Evolutionary conservation across 1,140 invertebrate genomes (phyloP), one percentile per base, ranked within the genome.

Genomic region (Megalonaias nervosa): DNA sequence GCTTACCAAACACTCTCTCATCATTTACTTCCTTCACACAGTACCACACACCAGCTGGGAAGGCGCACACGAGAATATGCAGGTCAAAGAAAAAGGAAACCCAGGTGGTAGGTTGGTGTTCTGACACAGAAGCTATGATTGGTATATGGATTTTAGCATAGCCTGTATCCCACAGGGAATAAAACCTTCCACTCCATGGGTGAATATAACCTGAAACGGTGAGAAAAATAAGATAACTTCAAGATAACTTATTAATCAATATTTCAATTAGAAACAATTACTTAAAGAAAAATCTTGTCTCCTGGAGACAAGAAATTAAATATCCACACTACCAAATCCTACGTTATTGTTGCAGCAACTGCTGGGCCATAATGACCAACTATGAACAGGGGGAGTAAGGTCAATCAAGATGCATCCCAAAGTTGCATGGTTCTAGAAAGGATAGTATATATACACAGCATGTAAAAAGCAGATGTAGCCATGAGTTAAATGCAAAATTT

Each of bases 91-190:
- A 99, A 91, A 99, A 99, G 3, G 98, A 99, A 85, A 92, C 91
- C 98, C 98, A 99, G 0, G 98, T 99, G 1, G 98, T 99, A 0
- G 98, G 98, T 90, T 99, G 99, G 94, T 99, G 99, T 90, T 99
- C 99, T 1, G 98, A 99, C 19, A 99, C 99, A 5, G 97, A 99
- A 1, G 98, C 98, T 86, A 99, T 99, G 87, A 99, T 99, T 1
- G 99, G 99, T 89, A 99, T 99, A 91, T 99, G 98, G 88, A 99
- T 98, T 92, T 99, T 99, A 5, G 99, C 99, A 92, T 99, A 99
- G 14, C 97, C 98, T 9, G 98, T 99, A 90, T 99, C 99, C 98
- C 98, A 99, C 19, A 99, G 92, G 0, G 98, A 99, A 90, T 99
- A 99, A 91, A 99, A 99, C 85, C 98, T 93, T 87, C 99, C 99